Base-by-base conservation (phyloP, 2,797 vertebrate species). In the Coregonus ussuriensis region DNA sequence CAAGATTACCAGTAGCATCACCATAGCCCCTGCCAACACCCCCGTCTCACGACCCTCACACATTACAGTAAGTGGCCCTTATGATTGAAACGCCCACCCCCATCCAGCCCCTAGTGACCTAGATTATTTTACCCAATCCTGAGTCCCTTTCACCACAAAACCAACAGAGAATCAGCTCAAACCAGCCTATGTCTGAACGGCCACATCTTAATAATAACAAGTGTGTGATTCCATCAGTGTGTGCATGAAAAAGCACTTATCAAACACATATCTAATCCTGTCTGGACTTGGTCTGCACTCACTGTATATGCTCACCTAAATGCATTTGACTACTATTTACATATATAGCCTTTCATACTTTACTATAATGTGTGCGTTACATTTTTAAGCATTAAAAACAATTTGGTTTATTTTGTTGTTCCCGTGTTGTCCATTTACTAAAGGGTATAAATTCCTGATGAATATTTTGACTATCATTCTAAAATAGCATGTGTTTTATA, bases 1-100 rank as follows among this genome's bases (percentile, higher is more conserved):
- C 91, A 99, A 98, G 94, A 97, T 98, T 87, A 98, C 96, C 88
- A 99, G 97, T 93, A 99, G 97, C 91, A 99, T 99, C 86, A 97
- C 96, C 86, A 98, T 99, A 88, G 98, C 91, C 21, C 89, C 91
- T 33, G 88, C 91, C 54, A 83, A 81, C 33, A 87, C 89, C 51
- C 80, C 90, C 52, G 75, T 84, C 52, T 85, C 90, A 72, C 90
- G 90, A 59, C 88, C 87, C 78, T 87, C 88, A 77, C 90, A 93
- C 71, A 86, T 89, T 37, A 87, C 85, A 82, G 84, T 90, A 73
- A 91, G 87, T 83, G 87, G 88, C 52, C 86, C 91, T 74, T 91
- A 87, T 81, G 88, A 91, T 81, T 91, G 91, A 87, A 74, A 72
- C 9, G 41, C 66, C 47, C 59, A 56, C 31, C 14, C 16, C 15